These are phyloP conservation scores for Metopolophium dirhodum DNA, from an alignment of 1,140 invertebrate genomes.

Conservation along the genomic window DNA sequence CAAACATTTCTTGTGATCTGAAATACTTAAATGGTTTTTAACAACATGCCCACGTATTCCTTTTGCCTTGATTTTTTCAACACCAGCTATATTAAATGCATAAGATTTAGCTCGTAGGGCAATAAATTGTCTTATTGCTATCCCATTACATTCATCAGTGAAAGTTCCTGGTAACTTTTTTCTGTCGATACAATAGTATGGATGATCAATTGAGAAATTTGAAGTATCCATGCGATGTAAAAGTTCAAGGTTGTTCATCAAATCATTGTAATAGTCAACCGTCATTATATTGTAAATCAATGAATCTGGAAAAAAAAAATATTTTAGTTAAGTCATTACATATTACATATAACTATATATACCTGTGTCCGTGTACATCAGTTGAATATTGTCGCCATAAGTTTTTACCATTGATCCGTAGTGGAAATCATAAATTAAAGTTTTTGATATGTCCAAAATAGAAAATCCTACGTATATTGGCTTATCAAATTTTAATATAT, in stretches of 20 bases:
- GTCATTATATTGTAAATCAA: slow-evolving; percentile 60
- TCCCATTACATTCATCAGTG: neutral
- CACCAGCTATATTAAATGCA: neutral
- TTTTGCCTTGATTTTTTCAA: too few relatives aligned
- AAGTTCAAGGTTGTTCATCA: neutral
- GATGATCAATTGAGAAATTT: neutral
- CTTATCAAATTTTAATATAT: too few relatives aligned
- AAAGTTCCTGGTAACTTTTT: neutral
- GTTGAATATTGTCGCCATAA: too few relatives aligned
- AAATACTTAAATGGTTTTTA: too few relatives aligned
- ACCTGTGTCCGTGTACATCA: too few relatives aligned
- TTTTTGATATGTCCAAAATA: too few relatives aligned
- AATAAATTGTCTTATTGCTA: neutral
- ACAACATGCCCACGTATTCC: too few relatives aligned
- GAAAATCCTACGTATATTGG: too few relatives aligned
- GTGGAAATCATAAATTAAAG: too few relatives aligned
- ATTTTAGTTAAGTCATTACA: neutral
- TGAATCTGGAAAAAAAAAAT: neutral
- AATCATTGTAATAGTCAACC: neutral
- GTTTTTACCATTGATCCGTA: too few relatives aligned
- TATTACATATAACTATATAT: too few relatives aligned
- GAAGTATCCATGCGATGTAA: neutral
- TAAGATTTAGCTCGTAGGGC: neutral
- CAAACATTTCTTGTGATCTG: too few relatives aligned
- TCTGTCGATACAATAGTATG: neutral